Base-by-base conservation (phyloP, 2,888 invertebrate genomes). In the Cephalotes varians region DNA sequence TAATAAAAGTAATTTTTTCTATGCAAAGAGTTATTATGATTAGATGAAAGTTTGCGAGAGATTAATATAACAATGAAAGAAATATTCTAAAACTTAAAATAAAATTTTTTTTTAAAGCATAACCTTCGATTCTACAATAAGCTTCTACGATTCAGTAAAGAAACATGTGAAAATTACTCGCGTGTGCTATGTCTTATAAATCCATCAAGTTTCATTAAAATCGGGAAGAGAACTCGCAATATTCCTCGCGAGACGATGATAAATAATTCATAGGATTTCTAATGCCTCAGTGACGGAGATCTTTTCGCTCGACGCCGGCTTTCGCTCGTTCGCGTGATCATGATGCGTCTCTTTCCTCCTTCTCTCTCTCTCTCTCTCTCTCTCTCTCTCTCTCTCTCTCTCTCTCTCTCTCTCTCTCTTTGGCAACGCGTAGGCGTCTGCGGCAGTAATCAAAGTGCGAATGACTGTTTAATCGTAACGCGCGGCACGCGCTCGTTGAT, bases 391-490 rank as follows among this genome's bases (percentile, higher is more conserved):
- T 31, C 28, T 31, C 40, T 51, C n/a, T 21, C 18, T 71, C 7
- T 56, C n/a, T 28, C 18, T 37, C 15, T n/a, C 47, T 21, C 47
- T 64, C 12, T 44, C 10, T 34, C 12, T n/a, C 25, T 54, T 18
- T 1, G 15, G 15, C 37, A 37, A 58, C 47, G 76, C 80, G 89
- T 81, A 80, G 80, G 83, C 80, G 82, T 85, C 79, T 64, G 83
- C 82, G 81, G 88, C 88, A 87, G 88, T 87, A 89, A 89, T 90
- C 90, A 88, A 91, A 90, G 91, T 90, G 92, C 89, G 91, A 91
- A 92, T 90, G 91, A 92, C 92, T 88, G 91, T 91, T 64, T 91
- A 91, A 93, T 93, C 91, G 93, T 92, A 91, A 92, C 90, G 93
- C 92, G 91, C 88, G 91, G 92, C 93, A 92, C 92, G 92, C 91